Percentiles rank a stretch among this genome's conserved stretches.
These are phyloP conservation scores for Montipora cactus DNA, from an alignment of 64 coral and sea anemone species.

Conservation along the genomic window DNA sequence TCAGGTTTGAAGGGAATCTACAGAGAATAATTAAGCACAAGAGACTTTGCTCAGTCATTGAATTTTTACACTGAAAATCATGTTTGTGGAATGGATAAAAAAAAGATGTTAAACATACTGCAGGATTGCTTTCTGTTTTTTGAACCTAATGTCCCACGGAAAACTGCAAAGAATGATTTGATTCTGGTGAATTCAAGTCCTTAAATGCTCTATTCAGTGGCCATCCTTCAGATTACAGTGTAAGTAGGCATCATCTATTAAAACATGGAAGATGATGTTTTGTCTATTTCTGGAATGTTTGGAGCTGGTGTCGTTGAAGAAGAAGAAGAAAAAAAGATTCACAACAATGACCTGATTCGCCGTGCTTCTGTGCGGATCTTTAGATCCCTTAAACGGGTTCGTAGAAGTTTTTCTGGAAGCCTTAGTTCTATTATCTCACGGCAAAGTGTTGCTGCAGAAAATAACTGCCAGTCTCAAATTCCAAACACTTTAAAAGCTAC, in stretches of 20 bases:
- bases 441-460: conserved; percentile 16
- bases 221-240: neutral
- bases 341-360: conserved; percentile 74
- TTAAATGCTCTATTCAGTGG: neutral
- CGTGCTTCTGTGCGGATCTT: conserved; percentile 76
- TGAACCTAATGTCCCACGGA: too few relatives aligned
- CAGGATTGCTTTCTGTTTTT: too few relatives aligned
- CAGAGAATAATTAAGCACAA: neutral
- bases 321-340: conserved; percentile 36
- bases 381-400: conserved; percentile 72
- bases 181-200: neutral
- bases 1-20: neutral
- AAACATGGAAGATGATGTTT: conserved; percentile 32
- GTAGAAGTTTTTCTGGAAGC: conserved; percentile 76
- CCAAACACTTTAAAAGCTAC: neutral
- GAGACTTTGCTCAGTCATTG: neutral
- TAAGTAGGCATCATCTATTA: neutral
- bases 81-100: neutral
- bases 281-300: conserved; percentile 48
- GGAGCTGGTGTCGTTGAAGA: conserved; percentile 55
- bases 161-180: too few relatives aligned
- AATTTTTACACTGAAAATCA: neutral
- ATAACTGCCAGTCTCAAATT: neutral
- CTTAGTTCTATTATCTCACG: conserved; percentile 61
- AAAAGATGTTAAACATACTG: too few relatives aligned